Conservation (phyloP, 2,113 vertebrate species). For the Sebastes fasciatus region DNA sequence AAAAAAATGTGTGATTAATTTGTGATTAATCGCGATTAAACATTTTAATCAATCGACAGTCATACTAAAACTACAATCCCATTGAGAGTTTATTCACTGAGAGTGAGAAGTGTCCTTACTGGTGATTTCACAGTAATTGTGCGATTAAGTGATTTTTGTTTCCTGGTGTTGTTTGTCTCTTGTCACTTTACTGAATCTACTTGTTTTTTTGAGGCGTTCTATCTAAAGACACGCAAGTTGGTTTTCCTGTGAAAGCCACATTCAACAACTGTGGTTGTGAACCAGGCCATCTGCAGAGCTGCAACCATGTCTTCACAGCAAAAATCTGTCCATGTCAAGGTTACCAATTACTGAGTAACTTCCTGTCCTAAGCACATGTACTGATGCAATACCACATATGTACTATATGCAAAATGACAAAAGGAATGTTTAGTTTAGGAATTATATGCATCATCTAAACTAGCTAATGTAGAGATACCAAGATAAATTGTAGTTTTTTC, state of each 20-base stretch:
- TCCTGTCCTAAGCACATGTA: not conserved
- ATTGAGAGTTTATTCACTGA: no score
- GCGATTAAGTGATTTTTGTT: no score
- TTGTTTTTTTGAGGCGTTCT: not conserved
- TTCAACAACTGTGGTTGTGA: constrained; percentile 44
- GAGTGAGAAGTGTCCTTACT: no score
- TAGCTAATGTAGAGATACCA: no score
- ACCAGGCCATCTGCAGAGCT: constrained; percentile 49
- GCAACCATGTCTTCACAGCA: not conserved
- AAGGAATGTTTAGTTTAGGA: not conserved
- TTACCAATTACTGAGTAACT: not conserved
- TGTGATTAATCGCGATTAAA: no score
- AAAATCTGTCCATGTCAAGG: not conserved
- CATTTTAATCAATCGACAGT: no score
- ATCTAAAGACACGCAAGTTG: constrained; percentile 3
- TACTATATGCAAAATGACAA: not conserved
- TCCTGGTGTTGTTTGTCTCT: no score
- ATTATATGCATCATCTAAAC: not conserved
- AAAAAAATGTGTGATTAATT: no score
- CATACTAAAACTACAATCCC: no score
- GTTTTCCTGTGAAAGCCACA: constrained; percentile 28
- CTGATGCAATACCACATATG: not conserved
- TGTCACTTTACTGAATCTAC: not conserved
- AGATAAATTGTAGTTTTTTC: not conserved
- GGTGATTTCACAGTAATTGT: no score